Evolutionary conservation across 2,113 vertebrate genomes (phyloP), one percentile per base, ranked within the genome.

Genomic region (Silurus meridionalis): DNA sequence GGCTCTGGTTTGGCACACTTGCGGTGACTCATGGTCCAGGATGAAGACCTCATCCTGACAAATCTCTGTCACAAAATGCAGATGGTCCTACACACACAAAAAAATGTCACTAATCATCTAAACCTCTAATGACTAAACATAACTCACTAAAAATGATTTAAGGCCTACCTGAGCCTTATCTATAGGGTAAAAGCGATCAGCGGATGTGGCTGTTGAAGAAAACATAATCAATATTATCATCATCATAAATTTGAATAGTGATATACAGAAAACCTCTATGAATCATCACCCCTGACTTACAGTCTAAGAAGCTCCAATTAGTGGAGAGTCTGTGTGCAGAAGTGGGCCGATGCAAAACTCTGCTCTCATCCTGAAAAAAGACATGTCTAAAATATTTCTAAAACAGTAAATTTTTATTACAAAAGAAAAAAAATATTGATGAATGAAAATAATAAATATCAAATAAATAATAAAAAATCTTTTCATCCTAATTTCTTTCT

Each of bases 281-380:
- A 71, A 8, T 50, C 9, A 72, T 48, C 6, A 37, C n/a, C 1
- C 0, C 23, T 53, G 10, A 84, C 97, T 98, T 92, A 99, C 98
- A 99, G 2, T 99, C 98, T 91, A 99, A 95, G 94, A 99, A 99
- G 94, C 98, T 99, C 98, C 98, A 99, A 93, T 96, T 96, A 25
- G 97, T 92, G 84, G 98, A 99, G 57, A 99, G 96, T 90, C 96
- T 95, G 90, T 96, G 96, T 86, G 96, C 93, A 19, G 97, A 98
- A 86, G 96, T 94, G 13, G 95, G 95, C 92, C 96, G 93, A 55
- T 91, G 85, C 79, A 94, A n/a, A 21, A 91, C 92, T 90, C 92
- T 50, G 88, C 80, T 88, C 90, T 96, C 95, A 91, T 99, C 97
- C 88, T 98, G 95, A 89, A 37, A 88, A 83, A 84, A 37, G 28